phyloP scores from a whole-genome alignment of 2,113 vertebrate genomes.

The Anhinga anhinga region DNA sequence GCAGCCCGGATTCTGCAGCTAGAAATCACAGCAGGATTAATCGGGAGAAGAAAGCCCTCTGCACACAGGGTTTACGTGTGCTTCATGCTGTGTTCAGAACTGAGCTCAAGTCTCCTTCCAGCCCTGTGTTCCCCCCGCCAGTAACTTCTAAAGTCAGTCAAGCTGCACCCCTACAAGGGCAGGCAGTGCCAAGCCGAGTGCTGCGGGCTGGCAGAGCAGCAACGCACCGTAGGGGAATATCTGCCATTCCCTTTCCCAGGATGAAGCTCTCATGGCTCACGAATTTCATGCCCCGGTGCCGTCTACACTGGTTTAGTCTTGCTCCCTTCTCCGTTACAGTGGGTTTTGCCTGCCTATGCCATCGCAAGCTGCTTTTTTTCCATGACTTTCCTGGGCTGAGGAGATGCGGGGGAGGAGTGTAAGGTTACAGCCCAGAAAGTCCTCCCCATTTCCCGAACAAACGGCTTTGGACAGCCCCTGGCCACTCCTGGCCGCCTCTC shows the following conservation, averaged over 20 bases:
- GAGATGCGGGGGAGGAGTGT: not conserved
- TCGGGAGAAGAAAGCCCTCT: not conserved
- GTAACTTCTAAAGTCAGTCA: not conserved
- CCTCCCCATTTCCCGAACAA: not conserved
- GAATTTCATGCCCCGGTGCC: rapidly evolving
- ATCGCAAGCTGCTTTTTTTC: not conserved
- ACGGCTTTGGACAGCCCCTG: rapidly evolving
- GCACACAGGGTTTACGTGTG: rapidly evolving
- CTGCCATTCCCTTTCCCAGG: not conserved
- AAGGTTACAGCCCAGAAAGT: not conserved
- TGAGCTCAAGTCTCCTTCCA: not conserved
- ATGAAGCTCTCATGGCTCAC: rapidly evolving
- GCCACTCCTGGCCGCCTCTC: not conserved
- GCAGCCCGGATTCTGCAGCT: not conserved
- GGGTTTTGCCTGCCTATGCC: rapidly evolving
- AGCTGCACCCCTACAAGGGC: not conserved
- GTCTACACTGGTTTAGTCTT: rapidly evolving
- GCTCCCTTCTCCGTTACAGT: rapidly evolving
- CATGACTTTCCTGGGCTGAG: not conserved
- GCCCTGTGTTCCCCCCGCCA: rapidly evolving
- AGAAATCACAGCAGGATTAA: not conserved
- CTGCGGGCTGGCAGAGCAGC: not conserved
- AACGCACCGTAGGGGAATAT: rapidly evolving
- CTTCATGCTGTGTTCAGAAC: rapidly evolving
- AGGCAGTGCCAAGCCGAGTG: rapidly evolving